Evolutionary conservation across 2,797 vertebrate genomes (phyloP), one percentile per base, ranked within the genome.

Genomic region (Gouania willdenowi): DNA sequence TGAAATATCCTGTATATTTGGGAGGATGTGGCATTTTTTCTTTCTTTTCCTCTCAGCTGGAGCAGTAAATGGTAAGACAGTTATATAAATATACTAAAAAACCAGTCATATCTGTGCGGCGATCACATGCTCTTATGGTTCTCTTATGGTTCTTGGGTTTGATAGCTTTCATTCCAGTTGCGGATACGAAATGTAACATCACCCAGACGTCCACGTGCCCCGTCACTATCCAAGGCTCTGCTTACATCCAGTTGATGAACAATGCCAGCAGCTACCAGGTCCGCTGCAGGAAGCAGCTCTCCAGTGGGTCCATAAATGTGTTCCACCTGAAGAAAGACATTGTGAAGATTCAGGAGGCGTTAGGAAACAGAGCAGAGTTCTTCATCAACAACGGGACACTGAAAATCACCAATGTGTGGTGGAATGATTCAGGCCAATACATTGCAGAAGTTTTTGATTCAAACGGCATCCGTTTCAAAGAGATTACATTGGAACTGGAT

Each of bases 391-490:
- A 46, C 0, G 60, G 69, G 15, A 84, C 69, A 0, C 1, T 82
- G 3, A 68, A 54, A 49, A 49, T 83, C 31, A 41, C 5, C 13
- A 22, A 49, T 0, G 4, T 67, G 49, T 16, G 35, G 46, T 34
- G 0, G 28, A 44, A 4, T 4, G 79, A 84, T 25, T 31, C 73
- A 0, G 75, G 69, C 5, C 42, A 5, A 10, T 84, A 77, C 53
- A 27, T 0, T 0, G 1, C 66, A 5, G 50, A 72, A 0, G 11
- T 44, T 20, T 62, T 25, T 41, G 0, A 18, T 18, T 1, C 1
- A 1, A 0, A 55, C 1, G 73, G 67, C 4, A 0, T 21, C 2
- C 0, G 0, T 1, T 1, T 49, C 6, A 36, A 5, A 27, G 21
- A 1, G 0, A 7, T 46, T 3, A 0, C 0, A 1, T 1, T 79